phyloP scores from a whole-genome alignment of 37 sponge, comb jelly and placozoan genomes.

The Mnemiopsis leidyi region DNA sequence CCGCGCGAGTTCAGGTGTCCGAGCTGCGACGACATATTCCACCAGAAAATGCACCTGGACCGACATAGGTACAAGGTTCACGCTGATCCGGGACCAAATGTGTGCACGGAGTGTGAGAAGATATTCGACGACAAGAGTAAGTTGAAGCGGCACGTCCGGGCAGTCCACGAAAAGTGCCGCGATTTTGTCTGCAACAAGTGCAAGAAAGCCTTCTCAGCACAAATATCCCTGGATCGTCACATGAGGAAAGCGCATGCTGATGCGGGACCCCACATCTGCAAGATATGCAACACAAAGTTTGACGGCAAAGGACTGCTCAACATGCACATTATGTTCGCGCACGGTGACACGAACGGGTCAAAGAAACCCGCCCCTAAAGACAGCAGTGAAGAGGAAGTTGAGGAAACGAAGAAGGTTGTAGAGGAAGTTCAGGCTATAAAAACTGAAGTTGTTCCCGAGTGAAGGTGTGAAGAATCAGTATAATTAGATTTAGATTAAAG shows the following conservation, averaged over 20 bases:
- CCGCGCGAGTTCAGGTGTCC: slow-evolving; percentile 64
- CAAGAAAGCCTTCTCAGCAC: slow-evolving; percentile 60
- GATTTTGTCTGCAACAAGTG: slow-evolving; percentile 30
- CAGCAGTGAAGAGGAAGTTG: neutral
- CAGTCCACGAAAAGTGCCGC: slow-evolving; percentile 46
- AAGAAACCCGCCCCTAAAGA: neutral
- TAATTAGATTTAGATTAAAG: no score
- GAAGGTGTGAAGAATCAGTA: neutral
- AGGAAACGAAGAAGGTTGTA: neutral
- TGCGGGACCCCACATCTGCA: slow-evolving; percentile 52
- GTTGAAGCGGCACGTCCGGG: slow-evolving; percentile 55
- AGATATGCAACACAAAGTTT: slow-evolving; percentile 24
- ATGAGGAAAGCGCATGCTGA: slow-evolving; percentile 41
- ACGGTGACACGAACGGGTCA: neutral
- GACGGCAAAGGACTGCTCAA: slow-evolving; percentile 58
- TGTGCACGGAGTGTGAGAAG: slow-evolving; percentile 61
- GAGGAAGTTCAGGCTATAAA: neutral
- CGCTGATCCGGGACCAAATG: slow-evolving; percentile 58
- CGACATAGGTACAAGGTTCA: slow-evolving; percentile 60
- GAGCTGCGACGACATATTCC: slow-evolving; percentile 55
- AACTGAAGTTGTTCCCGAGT: neutral
- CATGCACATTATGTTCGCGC: slow-evolving; percentile 62
- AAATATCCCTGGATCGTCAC: slow-evolving; percentile 53
- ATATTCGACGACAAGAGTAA: slow-evolving; percentile 64
- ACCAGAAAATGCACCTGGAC: slow-evolving; percentile 59